Conservation (phyloP, 2,797 vertebrate genomes). For the Myripristis murdjan region DNA sequence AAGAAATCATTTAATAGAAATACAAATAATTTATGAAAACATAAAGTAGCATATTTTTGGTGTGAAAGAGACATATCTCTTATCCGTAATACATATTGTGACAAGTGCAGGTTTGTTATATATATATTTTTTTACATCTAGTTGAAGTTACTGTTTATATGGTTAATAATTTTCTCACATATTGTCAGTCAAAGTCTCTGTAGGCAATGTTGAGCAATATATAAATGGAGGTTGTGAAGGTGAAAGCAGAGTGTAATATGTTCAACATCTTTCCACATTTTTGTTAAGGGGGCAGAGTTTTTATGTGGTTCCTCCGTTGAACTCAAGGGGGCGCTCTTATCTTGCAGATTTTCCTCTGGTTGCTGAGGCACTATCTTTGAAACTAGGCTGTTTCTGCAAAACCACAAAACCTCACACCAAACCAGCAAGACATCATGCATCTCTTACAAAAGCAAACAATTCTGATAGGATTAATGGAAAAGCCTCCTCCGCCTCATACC, state of each 20-base stretch:
- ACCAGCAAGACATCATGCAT: too few relatives aligned
- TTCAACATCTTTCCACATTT: neutral
- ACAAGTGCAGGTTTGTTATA: conserved; percentile 5
- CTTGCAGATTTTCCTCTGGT: too few relatives aligned
- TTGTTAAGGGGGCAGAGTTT: too few relatives aligned
- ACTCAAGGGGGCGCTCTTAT: neutral
- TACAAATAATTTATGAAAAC: conserved; percentile 37
- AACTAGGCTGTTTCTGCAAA: too few relatives aligned
- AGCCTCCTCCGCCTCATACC: too few relatives aligned
- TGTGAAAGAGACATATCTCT: conserved; percentile 46
- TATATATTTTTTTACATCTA: conserved; percentile 41
- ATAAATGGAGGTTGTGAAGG: conserved; percentile 14
- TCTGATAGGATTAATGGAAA: too few relatives aligned
- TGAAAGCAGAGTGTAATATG: conserved; percentile 13
- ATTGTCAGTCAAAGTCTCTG: conserved; percentile 41
- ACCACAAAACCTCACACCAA: too few relatives aligned
- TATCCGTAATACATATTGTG: conserved; percentile 1
- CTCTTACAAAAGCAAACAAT: too few relatives aligned
- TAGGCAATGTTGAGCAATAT: conserved; percentile 10
- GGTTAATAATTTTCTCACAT: conserved; percentile 59
- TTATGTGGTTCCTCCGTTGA: neutral
- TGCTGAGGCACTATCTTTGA: too few relatives aligned
- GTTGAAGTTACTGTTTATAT: conserved; percentile 64
- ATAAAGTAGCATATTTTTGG: conserved; percentile 33
- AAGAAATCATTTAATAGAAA: conserved; percentile 37